phyloP scores from a whole-genome alignment of 2,888 invertebrate species.

The Augiades crinisus region DNA sequence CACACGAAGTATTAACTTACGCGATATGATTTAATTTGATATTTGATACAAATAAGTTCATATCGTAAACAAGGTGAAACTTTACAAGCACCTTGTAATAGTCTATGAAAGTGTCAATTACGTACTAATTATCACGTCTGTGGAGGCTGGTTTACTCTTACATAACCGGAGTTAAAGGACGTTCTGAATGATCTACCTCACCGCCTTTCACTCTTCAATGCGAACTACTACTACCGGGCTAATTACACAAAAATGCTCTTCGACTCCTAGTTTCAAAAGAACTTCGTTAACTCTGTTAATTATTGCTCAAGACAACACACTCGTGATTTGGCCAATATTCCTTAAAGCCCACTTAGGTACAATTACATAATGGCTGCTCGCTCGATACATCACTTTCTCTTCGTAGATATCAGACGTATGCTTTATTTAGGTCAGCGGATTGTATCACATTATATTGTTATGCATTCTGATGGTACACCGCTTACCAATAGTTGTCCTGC shows the following conservation, averaged over 20 bases:
- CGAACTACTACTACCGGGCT: conserved; percentile 27
- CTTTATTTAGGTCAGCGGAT: conserved; percentile 59
- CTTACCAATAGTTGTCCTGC: conserved; percentile 46
- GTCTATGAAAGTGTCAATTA: conserved; percentile 21
- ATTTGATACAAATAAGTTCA: background rate
- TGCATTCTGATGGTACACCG: conserved; percentile 60
- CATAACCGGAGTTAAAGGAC: conserved; percentile 25
- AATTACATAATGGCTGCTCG: conserved; percentile 58
- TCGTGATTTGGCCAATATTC: conserved; percentile 36
- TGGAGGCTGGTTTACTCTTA: conserved; percentile 15
- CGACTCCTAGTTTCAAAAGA: conserved; percentile 21
- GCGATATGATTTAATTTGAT: too few relatives aligned
- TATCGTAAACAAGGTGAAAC: conserved; percentile 1
- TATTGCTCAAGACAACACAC: conserved; percentile 12
- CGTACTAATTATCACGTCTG: conserved; percentile 28
- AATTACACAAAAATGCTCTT: conserved; percentile 25
- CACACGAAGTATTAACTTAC: too few relatives aligned
- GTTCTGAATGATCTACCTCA: conserved; percentile 16
- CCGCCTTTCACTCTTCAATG: conserved; percentile 30
- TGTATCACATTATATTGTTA: conserved; percentile 57
- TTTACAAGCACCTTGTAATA: conserved; percentile 25
- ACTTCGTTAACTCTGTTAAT: conserved; percentile 4
- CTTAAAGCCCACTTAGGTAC: conserved; percentile 35
- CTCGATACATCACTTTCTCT: conserved; percentile 75
- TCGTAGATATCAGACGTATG: conserved; percentile 49